Evolutionary conservation across 2,113 vertebrate species (phyloP), one percentile per base, ranked within the genome.

Genomic region (Toxostoma redivivum): DNA sequence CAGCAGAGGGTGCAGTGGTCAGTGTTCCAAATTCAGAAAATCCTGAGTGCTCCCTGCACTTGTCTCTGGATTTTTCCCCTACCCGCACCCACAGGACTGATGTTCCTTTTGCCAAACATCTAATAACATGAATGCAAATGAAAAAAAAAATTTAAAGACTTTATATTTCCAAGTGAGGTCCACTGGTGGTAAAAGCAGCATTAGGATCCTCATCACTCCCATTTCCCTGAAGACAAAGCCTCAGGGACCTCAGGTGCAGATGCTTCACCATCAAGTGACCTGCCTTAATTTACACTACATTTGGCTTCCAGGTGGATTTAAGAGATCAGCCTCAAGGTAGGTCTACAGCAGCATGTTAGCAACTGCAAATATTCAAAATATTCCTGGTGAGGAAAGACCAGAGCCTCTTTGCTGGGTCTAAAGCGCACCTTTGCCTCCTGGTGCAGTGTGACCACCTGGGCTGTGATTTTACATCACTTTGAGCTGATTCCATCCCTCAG

Each of bases 271-370:
- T 11, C 61, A 64, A 60, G 48, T 20, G 22, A 78, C 18, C 22
- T 50, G 48, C 48, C 48, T 50, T 50, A 24, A 15, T 50, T 50
- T 50, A 64, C 2, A 9, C 5, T 7, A 48, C 27, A 40, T 50
- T 73, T 70, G 10, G 15, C 28, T 88, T 66, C 48, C 67, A 53
- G 54, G 7, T 2, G 2, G 28, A 40, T 83, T 53, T 66, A 45
- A 42, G 12, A 47, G 50, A 25, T 31, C 11, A 12, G 30, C 16
- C 22, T 7, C 5, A 12, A 62, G 15, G 9, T 9, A 54, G 10
- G 13, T 31, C 21, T 0, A 0, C 53, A 60, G 38, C 66, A 79
- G 15, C 44, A 25, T 0, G 0, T 65, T 65, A 69, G 42, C 0
- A 2, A 8, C 33, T 35, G 16, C 60, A 37, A 82, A 54, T 19